These are phyloP conservation scores for Scomber japonicus DNA, from an alignment of 2,113 vertebrate genomes.

Conservation along the genomic window DNA sequence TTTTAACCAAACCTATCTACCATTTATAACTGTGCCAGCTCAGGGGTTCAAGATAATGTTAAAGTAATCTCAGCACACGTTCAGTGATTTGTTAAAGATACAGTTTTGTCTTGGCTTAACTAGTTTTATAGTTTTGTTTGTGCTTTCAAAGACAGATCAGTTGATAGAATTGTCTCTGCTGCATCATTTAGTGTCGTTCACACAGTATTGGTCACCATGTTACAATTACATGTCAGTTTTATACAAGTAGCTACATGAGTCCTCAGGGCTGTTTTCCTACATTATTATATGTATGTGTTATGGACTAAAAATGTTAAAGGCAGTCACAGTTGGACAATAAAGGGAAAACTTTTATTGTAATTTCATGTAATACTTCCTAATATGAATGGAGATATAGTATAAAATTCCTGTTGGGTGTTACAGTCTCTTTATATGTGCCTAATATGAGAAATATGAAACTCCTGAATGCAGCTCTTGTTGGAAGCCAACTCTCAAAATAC, in stretches of 20 bases:
- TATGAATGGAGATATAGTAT: background rate
- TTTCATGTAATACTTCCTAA: background rate
- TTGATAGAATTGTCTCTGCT: background rate
- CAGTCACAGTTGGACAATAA: no score
- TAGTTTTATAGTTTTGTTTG: background rate
- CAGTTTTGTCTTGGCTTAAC: background rate
- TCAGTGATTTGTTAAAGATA: background rate
- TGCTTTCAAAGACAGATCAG: background rate
- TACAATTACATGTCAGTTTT: background rate
- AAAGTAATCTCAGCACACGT: background rate
- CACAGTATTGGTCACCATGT: background rate
- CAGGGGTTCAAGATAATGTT: background rate
- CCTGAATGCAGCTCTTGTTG: no score
- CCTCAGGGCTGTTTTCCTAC: background rate
- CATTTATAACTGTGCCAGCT: background rate
- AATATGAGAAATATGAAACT: no score
- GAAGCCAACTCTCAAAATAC: no score
- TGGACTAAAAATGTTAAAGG: background rate
- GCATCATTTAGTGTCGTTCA: background rate
- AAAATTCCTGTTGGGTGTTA: background rate
- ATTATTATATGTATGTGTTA: no score
- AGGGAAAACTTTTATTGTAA: no score
- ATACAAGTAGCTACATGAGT: background rate
- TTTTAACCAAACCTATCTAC: background rate
- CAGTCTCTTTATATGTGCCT: no score